Evolutionary conservation across 2,797 vertebrate genomes (phyloP).

Genomic region (Eospalax fontanierii): DNA sequence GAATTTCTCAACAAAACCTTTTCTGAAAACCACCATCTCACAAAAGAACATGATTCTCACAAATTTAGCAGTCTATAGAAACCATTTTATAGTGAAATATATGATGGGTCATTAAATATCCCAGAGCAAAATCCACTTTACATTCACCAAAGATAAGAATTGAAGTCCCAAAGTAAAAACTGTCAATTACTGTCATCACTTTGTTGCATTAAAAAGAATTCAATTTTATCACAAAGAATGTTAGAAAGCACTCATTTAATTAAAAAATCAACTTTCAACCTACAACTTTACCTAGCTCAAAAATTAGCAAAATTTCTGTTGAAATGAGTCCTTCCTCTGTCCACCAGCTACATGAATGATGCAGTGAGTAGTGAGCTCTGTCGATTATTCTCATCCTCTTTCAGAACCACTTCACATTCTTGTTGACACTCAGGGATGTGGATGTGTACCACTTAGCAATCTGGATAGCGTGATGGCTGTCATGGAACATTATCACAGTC

Average conservation of each 20-base stretch:
- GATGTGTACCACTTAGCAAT: constrained; percentile 26
- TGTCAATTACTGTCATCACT: constrained; percentile 27
- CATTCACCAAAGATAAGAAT: constrained; percentile 56
- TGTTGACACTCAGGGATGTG: background rate
- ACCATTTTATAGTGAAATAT: constrained; percentile 46
- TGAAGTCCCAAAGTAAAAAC: constrained; percentile 45
- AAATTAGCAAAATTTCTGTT: constrained; percentile 16
- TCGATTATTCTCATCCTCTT: constrained; percentile 22
- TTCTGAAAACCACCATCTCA: constrained; percentile 28
- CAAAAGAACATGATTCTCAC: constrained; percentile 7
- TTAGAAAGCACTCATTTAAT: constrained; percentile 66
- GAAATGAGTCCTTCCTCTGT: background rate
- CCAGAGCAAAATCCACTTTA: constrained; percentile 23
- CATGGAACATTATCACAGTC: constrained; percentile 70
- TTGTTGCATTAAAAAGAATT: constrained; percentile 14
- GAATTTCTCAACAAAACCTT: constrained; percentile 54
- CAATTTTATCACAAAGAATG: constrained; percentile 45
- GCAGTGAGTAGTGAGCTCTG: background rate
- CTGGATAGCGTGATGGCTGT: constrained; percentile 47
- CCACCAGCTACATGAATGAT: background rate
- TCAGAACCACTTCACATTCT: constrained; percentile 25
- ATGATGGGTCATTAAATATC: background rate
- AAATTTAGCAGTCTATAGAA: background rate
- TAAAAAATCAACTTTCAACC: constrained; percentile 50
- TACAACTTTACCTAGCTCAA: constrained; percentile 14